Conservation (phyloP, 2,113 vertebrate species). For the Gymnorhina tibicen region DNA sequence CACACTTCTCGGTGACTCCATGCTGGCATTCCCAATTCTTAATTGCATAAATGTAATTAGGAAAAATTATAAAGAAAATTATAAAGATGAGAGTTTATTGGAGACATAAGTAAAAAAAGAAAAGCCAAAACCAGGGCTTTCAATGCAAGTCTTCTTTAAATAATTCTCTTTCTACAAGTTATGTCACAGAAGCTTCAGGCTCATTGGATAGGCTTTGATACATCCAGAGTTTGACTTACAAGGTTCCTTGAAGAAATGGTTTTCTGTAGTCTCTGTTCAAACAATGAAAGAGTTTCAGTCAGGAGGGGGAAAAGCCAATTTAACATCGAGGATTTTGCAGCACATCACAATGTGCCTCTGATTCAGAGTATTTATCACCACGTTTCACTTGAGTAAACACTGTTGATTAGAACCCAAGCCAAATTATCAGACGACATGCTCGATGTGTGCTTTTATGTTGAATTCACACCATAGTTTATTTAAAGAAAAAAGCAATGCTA, state of each 20-base stretch:
- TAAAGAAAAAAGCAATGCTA: slow-evolving; percentile 14
- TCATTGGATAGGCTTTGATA: neutral
- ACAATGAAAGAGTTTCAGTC: neutral
- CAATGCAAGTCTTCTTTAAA: neutral
- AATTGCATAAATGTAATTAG: neutral
- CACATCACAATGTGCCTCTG: neutral
- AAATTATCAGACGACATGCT: neutral
- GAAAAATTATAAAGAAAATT: neutral
- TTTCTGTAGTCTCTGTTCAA: neutral
- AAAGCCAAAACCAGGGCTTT: neutral
- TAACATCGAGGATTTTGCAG: neutral
- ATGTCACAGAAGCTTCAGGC: neutral
- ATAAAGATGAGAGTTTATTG: neutral
- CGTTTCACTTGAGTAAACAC: slow-evolving; percentile 28
- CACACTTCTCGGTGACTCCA: neutral
- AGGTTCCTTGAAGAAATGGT: neutral
- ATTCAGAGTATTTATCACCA: neutral
- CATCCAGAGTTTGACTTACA: neutral
- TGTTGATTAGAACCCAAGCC: slow-evolving; percentile 7
- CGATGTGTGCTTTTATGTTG: neutral
- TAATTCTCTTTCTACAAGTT: neutral
- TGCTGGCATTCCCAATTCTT: neutral
- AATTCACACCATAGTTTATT: slow-evolving; percentile 6
- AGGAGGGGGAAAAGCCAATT: neutral
- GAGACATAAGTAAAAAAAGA: neutral